A percentile compares a stretch with the other conserved stretches of the same genome.
phyloP scores from a whole-genome alignment of 2,888 invertebrate species.

The Danaus chrysippus region DNA sequence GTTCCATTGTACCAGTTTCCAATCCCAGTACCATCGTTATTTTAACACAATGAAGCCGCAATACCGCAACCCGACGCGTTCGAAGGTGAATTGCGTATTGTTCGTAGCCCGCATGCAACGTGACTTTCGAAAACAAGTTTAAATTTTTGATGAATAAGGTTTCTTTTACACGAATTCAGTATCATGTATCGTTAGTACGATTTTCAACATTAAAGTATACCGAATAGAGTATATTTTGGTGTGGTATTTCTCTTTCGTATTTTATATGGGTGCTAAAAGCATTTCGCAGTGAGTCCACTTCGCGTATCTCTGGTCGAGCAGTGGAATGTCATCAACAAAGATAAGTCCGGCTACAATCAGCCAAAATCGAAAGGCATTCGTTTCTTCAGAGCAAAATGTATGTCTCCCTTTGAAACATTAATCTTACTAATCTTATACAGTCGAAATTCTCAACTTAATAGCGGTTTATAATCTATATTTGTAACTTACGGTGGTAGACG shows the following conservation, averaged over 20 bases:
- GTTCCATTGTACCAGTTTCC: constrained; percentile 61
- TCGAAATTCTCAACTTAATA: too few species aligned
- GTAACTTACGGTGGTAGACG: too few species aligned
- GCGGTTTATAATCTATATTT: too few species aligned
- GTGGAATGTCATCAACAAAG: constrained; percentile 75
- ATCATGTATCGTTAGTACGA: constrained; percentile 34
- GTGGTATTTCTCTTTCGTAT: constrained; percentile 38
- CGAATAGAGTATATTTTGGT: constrained; percentile 40
- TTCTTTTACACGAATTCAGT: constrained; percentile 58
- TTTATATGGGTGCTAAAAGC: constrained; percentile 74
- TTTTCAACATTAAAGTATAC: constrained; percentile 35
- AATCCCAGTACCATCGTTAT: constrained; percentile 70
- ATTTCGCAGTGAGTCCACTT: constrained; percentile 75
- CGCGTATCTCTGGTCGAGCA: constrained; percentile 72
- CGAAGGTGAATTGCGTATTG: constrained; percentile 79
- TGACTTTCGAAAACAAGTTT: constrained; percentile 73
- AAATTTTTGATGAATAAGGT: constrained; percentile 66
- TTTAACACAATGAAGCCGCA: constrained; percentile 78
- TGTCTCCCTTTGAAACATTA: background rate
- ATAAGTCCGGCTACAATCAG: constrained; percentile 65
- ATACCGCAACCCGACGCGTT: constrained; percentile 77
- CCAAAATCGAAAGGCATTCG: constrained; percentile 28
- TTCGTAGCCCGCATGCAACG: constrained; percentile 71
- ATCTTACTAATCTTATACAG: background rate
- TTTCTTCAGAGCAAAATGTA: constrained; percentile 1